Evolutionary conservation across 2,797 vertebrate species (phyloP).

Genomic region (Podarcis lilfordi): DNA sequence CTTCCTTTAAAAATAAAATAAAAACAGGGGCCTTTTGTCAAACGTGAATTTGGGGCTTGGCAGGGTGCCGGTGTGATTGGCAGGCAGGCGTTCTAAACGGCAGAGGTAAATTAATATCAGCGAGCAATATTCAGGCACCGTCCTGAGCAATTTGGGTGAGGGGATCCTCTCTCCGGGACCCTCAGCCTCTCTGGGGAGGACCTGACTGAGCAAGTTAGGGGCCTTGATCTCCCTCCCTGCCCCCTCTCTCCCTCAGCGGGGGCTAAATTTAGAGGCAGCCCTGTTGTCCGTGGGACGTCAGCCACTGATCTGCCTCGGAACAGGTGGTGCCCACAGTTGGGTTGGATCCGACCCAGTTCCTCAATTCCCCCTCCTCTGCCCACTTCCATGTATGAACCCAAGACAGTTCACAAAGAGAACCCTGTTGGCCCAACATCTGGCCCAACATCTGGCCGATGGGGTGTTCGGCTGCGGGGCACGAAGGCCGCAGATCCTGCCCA

Average conservation of each 20-base stretch:
- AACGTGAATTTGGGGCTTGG: neutral
- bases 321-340: slow-evolving; percentile 3
- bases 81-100: neutral
- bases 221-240: neutral
- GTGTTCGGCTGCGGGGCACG: too few relatives aligned
- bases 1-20: too few relatives aligned
- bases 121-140: neutral
- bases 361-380: neutral
- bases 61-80: neutral
- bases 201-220: fast-evolving
- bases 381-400: too few relatives aligned
- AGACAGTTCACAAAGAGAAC: neutral
- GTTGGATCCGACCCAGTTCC: neutral
- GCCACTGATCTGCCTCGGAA: neutral
- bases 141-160: neutral
- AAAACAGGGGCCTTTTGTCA: neutral
- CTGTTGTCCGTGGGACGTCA: neutral
- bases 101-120: neutral
- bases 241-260: too few relatives aligned
- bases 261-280: slow-evolving; percentile 27
- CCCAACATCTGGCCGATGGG: neutral
- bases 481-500: too few relatives aligned
- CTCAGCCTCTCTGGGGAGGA: neutral
- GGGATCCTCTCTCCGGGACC: neutral
- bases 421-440: neutral